Percentiles rank a stretch among this genome's conserved stretches.
These are phyloP conservation scores for Burhinus bistriatus DNA, from an alignment of 2,113 vertebrate species.

Conservation along the genomic window DNA sequence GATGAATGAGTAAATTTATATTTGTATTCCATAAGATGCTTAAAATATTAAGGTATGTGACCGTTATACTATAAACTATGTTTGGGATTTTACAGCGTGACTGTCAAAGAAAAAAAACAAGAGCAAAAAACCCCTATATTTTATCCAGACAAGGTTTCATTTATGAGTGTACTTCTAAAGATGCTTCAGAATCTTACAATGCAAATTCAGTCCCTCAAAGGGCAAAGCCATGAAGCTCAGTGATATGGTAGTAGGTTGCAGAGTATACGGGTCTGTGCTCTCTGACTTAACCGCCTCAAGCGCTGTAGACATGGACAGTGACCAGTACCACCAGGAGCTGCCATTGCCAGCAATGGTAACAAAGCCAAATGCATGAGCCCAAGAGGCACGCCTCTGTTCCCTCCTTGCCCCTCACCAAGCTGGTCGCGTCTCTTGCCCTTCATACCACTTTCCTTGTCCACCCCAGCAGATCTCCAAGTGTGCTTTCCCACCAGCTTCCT, in stretches of 20 bases:
- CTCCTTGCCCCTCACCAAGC: rapidly evolving
- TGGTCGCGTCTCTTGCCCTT: neutral
- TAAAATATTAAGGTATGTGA: neutral
- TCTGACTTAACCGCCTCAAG: neutral
- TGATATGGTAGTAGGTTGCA: neutral
- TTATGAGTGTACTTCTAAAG: neutral
- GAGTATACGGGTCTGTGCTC: neutral
- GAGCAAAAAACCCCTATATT: rapidly evolving
- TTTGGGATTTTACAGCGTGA: neutral
- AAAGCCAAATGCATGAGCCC: neutral
- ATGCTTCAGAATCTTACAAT: neutral
- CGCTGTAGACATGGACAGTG: neutral
- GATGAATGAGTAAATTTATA: neutral
- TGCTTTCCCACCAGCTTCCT: neutral
- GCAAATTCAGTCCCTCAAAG: neutral
- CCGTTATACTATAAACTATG: neutral
- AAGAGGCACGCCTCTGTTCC: neutral
- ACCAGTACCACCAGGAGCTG: neutral
- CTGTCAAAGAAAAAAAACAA: neutral
- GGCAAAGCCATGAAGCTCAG: neutral
- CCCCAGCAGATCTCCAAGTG: rapidly evolving
- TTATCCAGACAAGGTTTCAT: neutral
- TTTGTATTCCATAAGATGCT: neutral
- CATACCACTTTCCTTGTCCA: no score
- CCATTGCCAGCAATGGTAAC: neutral